Evolutionary conservation across 2,888 invertebrate genomes (phyloP), one percentile per base, ranked within the genome.

Genomic region (Epirrhoe alternata): DNA sequence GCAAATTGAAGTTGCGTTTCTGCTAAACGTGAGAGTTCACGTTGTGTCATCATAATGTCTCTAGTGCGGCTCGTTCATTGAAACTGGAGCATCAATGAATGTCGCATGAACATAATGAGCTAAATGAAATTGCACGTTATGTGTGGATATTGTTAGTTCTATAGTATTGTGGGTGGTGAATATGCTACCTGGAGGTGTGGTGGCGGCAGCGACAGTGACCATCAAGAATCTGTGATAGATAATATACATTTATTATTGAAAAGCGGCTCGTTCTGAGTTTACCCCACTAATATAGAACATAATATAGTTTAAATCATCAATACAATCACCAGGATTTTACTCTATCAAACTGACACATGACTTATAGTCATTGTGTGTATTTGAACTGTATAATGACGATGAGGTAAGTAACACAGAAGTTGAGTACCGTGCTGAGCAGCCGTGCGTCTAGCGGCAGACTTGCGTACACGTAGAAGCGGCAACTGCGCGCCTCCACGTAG

Each of bases 1-100:
- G 82, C 84, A 81, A 84, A 87, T 85, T 85, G 85, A 84, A 85
- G 83, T 83, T 79, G 79, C 85, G 81, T 83, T 83, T 77, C 69
- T 66, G 75, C 75, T 82, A 80, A 83, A 83, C 83, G 81, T 79
- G 83, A 78, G 77, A 84, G 79, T 81, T 81, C 80, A 78, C 79
- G 75, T 79, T 70, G 50, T 72, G 69, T 66, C 74, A 66, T 66
- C 74, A 66, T 65, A 76, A 80, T 83, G 79, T 82, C 77, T 83
- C 77, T 77, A 70, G 78, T 75, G 49, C 52, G 75, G 78, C 30
- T 38, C 74, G 75, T 76, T 76, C 80, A 82, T 80, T 78, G 74
- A 74, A 71, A 77, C 66, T 72, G 69, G 58, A 73, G 38, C 38
- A 42, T 12, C 38, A 12, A 42, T 42, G 38, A 42, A 42, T 42